Conservation (phyloP, 2,113 vertebrate species). For the Prinia subflava region DNA sequence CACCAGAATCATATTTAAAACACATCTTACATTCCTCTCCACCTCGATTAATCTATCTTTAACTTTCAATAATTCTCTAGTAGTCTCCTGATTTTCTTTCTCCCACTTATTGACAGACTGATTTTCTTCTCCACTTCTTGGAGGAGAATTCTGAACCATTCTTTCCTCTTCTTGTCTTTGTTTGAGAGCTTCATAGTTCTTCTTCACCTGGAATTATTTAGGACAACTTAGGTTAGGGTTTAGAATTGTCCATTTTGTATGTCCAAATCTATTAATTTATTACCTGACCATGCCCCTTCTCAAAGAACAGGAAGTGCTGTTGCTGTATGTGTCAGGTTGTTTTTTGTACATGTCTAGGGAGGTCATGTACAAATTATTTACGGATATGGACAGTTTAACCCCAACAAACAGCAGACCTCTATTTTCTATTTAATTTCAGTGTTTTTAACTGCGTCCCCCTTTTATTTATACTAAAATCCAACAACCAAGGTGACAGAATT, state of each 20-base stretch:
- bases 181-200: conserved; percentile 97
- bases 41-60: conserved; percentile 98
- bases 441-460: background rate
- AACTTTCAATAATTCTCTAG: conserved; percentile 91
- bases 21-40: conserved; percentile 89
- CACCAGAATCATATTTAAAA: background rate
- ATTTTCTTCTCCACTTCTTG: conserved; percentile 78
- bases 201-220: conserved; percentile 87
- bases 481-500: background rate
- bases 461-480: background rate
- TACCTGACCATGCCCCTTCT: background rate
- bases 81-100: conserved; percentile 92
- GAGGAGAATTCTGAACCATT: conserved; percentile 87
- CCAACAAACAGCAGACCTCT: background rate
- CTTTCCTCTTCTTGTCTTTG: conserved; percentile 96
- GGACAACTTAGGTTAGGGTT: background rate
- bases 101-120: conserved; percentile 86
- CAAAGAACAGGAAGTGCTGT: background rate
- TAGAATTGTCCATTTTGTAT: background rate
- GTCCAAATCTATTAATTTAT: background rate
- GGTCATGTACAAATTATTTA: background rate
- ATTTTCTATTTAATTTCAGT: background rate
- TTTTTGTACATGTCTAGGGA: background rate
- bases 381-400: background rate
- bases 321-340: background rate